These are phyloP conservation scores for Spialia ferax DNA, from an alignment of 2,888 invertebrate genomes.

Conservation along the genomic window DNA sequence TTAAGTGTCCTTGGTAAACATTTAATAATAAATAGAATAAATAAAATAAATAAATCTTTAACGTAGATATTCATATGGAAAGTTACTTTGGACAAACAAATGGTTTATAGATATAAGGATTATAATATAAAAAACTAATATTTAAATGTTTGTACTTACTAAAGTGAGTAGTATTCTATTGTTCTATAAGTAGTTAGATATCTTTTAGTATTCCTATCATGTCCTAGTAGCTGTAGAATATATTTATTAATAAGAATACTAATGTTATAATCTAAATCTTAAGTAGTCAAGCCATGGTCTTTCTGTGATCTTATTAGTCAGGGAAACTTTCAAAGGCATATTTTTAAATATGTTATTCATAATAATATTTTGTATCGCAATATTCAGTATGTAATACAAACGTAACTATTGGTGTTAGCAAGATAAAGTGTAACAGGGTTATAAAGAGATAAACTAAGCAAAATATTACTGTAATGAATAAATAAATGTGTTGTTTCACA, in stretches of 20 bases:
- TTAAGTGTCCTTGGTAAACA: too few relatives aligned
- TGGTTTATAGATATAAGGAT: too few relatives aligned
- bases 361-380: not conserved
- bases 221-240: not conserved
- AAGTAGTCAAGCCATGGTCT: conserved; percentile 31
- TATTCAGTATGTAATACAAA: conserved; percentile 14
- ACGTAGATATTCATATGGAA: too few relatives aligned
- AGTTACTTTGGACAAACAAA: not conserved
- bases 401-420: conserved; percentile 7
- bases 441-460: conserved; percentile 55
- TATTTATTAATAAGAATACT: not conserved
- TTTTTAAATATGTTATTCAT: not conserved
- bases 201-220: not conserved
- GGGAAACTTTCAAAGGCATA: conserved; percentile 22
- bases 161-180: not conserved
- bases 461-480: conserved; percentile 57
- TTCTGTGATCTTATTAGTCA: conserved; percentile 47
- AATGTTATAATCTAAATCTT: conserved; percentile 13
- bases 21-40: too few relatives aligned
- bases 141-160: too few relatives aligned
- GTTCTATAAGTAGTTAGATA: not conserved
- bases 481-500: conserved; percentile 15
- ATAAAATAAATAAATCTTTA: too few relatives aligned
- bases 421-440: conserved; percentile 69
- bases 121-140: too few relatives aligned